Conservation (phyloP, 2,797 vertebrate species). For the Hippopotamyrus pictus region DNA sequence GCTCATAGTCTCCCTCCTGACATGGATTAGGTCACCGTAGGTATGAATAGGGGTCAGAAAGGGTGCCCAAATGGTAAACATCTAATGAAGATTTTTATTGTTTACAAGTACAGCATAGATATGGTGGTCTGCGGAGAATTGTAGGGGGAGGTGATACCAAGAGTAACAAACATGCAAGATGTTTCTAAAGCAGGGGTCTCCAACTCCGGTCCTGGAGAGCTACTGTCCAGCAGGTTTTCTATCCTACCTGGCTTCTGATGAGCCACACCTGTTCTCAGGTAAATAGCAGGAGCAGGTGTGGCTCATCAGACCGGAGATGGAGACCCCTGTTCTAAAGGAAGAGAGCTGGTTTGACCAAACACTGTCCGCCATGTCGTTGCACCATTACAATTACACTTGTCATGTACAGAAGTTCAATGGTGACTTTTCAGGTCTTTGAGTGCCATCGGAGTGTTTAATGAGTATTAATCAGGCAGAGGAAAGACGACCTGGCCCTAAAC, state of each 20-base stretch:
- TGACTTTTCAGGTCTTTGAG: background rate
- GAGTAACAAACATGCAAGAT: background rate
- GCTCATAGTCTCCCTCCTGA: background rate
- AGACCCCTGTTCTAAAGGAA: background rate
- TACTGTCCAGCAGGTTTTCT: too few species aligned
- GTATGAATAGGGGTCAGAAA: background rate
- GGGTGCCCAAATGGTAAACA: background rate
- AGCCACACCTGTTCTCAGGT: too few species aligned
- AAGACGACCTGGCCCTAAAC: background rate
- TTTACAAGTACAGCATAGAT: background rate
- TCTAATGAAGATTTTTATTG: background rate
- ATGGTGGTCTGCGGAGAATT: background rate
- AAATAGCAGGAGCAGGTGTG: too few species aligned
- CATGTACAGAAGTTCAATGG: background rate
- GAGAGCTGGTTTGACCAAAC: background rate
- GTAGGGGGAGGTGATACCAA: background rate
- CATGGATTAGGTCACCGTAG: background rate
- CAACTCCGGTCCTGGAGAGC: too few species aligned
- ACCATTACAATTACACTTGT: background rate
- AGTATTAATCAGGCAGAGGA: constrained; percentile 1
- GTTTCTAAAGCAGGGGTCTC: background rate
- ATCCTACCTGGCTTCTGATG: too few species aligned
- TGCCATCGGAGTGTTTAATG: background rate
- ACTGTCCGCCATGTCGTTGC: background rate
- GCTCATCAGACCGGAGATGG: too few species aligned